Base-by-base conservation (phyloP, 2,797 vertebrate genomes). In the Silurus aristotelis region DNA sequence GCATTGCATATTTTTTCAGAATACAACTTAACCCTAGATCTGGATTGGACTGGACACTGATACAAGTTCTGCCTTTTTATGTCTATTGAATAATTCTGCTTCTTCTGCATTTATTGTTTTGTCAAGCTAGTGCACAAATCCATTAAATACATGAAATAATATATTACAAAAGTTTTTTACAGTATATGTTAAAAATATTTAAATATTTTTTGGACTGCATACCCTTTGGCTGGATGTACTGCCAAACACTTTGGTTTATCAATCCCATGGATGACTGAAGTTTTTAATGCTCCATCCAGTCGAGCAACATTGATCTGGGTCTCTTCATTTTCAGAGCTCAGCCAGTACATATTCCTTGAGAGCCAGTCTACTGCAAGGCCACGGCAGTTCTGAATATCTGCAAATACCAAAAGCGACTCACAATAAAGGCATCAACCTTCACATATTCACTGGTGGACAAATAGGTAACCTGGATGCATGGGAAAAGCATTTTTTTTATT, bases 261-360 rank as follows among this genome's bases (percentile, higher is more conserved):
- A 1, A 99, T 98, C 91, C 98, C 98, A 12, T 99, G 97, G 92
- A 99, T 97, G 94, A 99, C 95, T 87, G 98, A 98, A 79, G 98
- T 99, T 96, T 99, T 99, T 92, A 99, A 95, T 91, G 98, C 99
- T 27, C 98, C 98, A 68, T 99, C 98, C 90, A 99, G 96, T 89
- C 95, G 96, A 84, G 98, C 98, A 90, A 97, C 98, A 70, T 99
- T 99, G 94, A 99, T 98, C 93, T 99, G 98, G 0, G 98, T 98
- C 96, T 99, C 98, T 90, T 99, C 98, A 90, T 97, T 98, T 92
- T 99, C 98, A 3, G 97, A 98, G 91, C 98, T 99, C 92, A 99
- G 97, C 98, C 98, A 99, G 91, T 99, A 99, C 89, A 99, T 95
- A 93, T 99, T 99, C 89, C 96, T 97, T 25, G 98, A 99, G 90